phyloP scores from a whole-genome alignment of 1,140 invertebrate species.

The Coptotermes formosanus region DNA sequence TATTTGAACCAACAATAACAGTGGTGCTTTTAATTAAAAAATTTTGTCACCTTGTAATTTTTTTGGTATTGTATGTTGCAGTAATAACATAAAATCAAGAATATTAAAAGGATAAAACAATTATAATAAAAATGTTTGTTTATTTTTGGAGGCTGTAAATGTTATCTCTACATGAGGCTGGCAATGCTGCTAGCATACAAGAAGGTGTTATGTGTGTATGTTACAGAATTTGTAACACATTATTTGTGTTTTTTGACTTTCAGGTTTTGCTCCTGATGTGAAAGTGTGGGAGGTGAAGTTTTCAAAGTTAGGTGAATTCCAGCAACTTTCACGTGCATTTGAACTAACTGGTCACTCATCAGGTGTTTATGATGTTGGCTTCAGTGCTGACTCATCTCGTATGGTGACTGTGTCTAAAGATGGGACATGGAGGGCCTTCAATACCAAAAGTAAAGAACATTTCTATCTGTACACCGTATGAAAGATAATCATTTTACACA shows the following conservation, averaged over 20 bases:
- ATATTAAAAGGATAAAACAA: too few relatives aligned
- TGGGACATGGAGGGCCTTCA: conserved; percentile 80
- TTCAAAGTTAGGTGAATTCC: conserved; percentile 71
- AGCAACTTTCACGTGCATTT: conserved; percentile 71
- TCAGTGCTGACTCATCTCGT: conserved; percentile 75
- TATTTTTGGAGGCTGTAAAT: too few relatives aligned
- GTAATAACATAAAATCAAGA: too few relatives aligned
- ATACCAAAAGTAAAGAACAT: conserved; percentile 63
- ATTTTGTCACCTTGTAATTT: too few relatives aligned
- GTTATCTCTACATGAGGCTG: too few relatives aligned
- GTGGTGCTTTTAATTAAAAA: too few relatives aligned
- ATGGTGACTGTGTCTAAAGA: conserved; percentile 86
- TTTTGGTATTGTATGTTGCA: too few relatives aligned
- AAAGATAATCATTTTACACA: conserved; percentile 37
- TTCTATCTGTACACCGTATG: not conserved
- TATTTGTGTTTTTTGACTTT: conserved; percentile 37
- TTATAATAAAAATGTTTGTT: too few relatives aligned
- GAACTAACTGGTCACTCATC: conserved; percentile 81
- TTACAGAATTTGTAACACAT: too few relatives aligned
- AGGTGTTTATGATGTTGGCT: conserved; percentile 76
- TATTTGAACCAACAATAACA: too few relatives aligned
- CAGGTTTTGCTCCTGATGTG: conserved; percentile 82
- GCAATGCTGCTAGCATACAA: too few relatives aligned
- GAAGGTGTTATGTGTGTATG: too few relatives aligned
- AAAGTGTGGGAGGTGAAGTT: conserved; percentile 84